phyloP scores from a whole-genome alignment of 2,113 vertebrate genomes.

The Myiopsitta monachus region DNA sequence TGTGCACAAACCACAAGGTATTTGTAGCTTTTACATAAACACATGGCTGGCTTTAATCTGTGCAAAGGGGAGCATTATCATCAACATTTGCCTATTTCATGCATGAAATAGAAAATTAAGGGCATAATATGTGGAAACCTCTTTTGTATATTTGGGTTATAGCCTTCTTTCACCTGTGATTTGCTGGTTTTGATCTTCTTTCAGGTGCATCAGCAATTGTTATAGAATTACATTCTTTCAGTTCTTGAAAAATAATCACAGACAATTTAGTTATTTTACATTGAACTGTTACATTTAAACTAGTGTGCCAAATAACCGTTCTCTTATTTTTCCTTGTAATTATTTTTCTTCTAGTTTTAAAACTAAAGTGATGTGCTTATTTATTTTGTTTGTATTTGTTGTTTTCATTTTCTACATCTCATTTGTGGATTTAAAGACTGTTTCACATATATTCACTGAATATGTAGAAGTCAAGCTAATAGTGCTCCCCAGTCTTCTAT shows the following conservation, averaged over 20 bases:
- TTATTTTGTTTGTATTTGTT: background rate
- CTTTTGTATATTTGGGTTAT: background rate
- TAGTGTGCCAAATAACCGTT: background rate
- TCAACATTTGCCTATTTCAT: background rate
- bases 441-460: background rate
- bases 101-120: background rate
- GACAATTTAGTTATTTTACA: background rate
- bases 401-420: background rate
- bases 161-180: background rate
- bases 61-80: background rate
- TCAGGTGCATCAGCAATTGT: background rate
- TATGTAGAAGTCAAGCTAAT: background rate
- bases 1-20: background rate
- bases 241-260: background rate
- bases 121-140: background rate
- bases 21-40: background rate
- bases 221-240: background rate
- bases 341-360: background rate
- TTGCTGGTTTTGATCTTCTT: background rate
- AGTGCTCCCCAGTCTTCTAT: background rate
- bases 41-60: background rate
- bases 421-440: background rate
- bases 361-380: background rate
- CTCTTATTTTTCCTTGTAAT: background rate
- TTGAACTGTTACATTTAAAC: background rate